Conservation (phyloP, 1,140 invertebrate genomes). For the Rhizoglyphus robini region DNA sequence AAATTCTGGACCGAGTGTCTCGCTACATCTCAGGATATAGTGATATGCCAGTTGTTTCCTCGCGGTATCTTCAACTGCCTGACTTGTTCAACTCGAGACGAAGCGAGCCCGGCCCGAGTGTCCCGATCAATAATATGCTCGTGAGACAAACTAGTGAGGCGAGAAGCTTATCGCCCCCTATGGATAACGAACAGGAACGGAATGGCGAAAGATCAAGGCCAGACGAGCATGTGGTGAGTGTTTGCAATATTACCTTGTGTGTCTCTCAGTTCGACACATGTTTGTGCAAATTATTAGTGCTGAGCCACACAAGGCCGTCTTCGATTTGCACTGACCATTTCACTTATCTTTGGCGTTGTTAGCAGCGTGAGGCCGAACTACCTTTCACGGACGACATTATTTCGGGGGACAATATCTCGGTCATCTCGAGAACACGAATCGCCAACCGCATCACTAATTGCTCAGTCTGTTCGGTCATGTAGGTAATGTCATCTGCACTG, state of each 20-base stretch:
- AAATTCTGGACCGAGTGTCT: slow-evolving; percentile 31
- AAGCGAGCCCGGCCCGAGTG: background rate
- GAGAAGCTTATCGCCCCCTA: background rate
- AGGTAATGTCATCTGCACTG: no score
- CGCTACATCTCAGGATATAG: slow-evolving; percentile 24
- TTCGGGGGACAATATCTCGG: slow-evolving; percentile 14
- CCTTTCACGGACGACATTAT: slow-evolving; percentile 10
- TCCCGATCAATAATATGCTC: background rate
- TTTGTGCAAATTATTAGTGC: no score
- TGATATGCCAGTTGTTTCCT: slow-evolving; percentile 20
- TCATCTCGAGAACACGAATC: background rate
- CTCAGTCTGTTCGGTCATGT: slow-evolving; percentile 13
- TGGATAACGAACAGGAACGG: slow-evolving; percentile 1
- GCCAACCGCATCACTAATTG: slow-evolving; percentile 19
- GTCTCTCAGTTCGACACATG: background rate
- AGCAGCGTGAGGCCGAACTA: background rate
- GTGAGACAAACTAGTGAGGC: background rate
- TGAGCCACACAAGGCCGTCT: no score
- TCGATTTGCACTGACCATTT: no score
- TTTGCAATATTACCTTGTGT: background rate
- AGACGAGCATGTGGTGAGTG: slow-evolving; percentile 3
- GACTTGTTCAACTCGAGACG: slow-evolving; percentile 9
- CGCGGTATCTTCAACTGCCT: slow-evolving; percentile 15
- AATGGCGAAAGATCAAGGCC: background rate
- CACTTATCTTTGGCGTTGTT: background rate